phyloP scores from a whole-genome alignment of 1,140 invertebrate species.

The Macrobrachium nipponense region DNA sequence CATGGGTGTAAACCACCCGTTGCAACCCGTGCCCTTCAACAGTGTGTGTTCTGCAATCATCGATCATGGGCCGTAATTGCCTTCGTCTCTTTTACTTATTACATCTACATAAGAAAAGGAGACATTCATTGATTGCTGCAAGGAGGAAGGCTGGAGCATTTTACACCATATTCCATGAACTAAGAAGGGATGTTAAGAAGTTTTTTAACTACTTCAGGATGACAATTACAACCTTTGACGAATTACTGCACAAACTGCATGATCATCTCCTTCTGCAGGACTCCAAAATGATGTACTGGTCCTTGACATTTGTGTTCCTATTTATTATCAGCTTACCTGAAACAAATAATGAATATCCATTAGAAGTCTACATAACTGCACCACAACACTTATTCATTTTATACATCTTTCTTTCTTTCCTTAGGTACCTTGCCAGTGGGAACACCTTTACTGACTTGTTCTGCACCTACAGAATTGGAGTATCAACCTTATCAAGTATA shows the following conservation, averaged over 20 bases:
- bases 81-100: constrained; percentile 30
- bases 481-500: constrained; percentile 30
- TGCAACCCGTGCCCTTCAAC: background rate
- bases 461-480: constrained; percentile 42
- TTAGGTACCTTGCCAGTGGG: constrained; percentile 42
- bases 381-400: constrained; percentile 31
- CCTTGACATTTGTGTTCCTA: constrained; percentile 21
- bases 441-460: constrained; percentile 39
- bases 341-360: constrained; percentile 28
- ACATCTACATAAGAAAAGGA: constrained; percentile 18
- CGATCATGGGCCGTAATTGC: constrained; percentile 19
- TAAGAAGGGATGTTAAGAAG: constrained; percentile 12
- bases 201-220: constrained; percentile 32
- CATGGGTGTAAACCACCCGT: constrained; percentile 17
- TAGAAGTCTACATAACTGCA: constrained; percentile 28
- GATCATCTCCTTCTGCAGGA: constrained; percentile 23
- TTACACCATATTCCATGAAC: background rate
- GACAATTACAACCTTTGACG: constrained; percentile 21
- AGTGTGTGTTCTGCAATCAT: constrained; percentile 24
- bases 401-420: constrained; percentile 24
- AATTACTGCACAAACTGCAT: constrained; percentile 23
- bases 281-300: constrained; percentile 31
- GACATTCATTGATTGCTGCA: constrained; percentile 19
- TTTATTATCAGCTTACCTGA: constrained; percentile 44
- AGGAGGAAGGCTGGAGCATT: constrained; percentile 18